Percentiles rank a stretch among this genome's conserved stretches.
Evolutionary conservation across 2,113 vertebrate species (phyloP).

Genomic region (Eleginops maclovinus): DNA sequence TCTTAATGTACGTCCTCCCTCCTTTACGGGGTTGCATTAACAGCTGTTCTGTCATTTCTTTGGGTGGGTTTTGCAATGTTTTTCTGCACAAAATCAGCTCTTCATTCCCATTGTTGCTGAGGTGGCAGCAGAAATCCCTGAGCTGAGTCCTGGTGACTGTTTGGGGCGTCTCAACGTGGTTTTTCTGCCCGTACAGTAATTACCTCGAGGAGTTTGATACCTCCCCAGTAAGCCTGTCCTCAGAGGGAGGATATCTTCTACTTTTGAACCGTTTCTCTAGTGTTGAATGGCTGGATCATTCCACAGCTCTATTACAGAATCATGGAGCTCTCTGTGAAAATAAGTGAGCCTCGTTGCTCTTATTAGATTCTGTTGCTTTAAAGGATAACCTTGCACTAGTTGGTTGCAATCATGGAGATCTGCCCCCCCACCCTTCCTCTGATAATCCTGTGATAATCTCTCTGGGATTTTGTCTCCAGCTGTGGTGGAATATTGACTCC

Average conservation of each 20-base stretch:
- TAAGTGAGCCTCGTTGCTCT: not conserved
- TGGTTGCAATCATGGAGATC: conserved; percentile 23
- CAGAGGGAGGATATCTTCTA: too few relatives aligned
- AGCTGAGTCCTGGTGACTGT: not conserved
- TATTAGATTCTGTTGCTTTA: not conserved
- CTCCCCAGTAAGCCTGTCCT: not conserved
- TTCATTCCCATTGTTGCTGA: not conserved
- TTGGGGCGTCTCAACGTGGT: not conserved
- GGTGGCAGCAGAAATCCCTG: not conserved
- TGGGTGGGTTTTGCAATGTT: not conserved
- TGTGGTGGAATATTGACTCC: conserved; percentile 28
- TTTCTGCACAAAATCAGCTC: not conserved
- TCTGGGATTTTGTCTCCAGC: conserved; percentile 29
- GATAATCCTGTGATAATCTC: conserved; percentile 36
- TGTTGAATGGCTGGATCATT: conserved; percentile 1
- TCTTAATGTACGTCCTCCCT: too few relatives aligned
- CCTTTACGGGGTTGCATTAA: not conserved
- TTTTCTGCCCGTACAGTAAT: not conserved
- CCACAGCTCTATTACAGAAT: conserved; percentile 34
- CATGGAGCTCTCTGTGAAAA: not conserved
- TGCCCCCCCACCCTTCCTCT: conserved; percentile 4
- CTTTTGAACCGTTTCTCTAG: not conserved
- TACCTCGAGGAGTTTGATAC: not conserved
- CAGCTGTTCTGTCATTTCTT: not conserved
- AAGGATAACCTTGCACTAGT: not conserved